Conservation (phyloP, 2,113 vertebrate species). For the Dasyurus viverrinus region DNA sequence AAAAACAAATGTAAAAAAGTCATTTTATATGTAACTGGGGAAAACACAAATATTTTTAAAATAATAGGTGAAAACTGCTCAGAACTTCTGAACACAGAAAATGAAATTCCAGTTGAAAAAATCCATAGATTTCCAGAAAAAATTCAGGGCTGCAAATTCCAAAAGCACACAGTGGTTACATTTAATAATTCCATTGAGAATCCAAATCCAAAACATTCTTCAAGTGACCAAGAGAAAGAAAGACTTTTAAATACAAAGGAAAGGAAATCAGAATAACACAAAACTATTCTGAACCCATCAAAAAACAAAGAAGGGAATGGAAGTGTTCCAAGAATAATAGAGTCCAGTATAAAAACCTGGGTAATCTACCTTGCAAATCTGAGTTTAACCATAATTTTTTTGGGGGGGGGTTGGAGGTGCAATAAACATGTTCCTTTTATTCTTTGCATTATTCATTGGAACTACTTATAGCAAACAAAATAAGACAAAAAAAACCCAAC, state of each 20-base stretch:
- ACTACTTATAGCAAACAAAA: too few relatives aligned
- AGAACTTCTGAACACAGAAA: not conserved
- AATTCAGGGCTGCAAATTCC: not conserved
- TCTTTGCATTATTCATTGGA: too few relatives aligned
- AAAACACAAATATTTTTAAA: not conserved
- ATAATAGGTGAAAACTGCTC: not conserved
- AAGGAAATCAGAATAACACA: not conserved
- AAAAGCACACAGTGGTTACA: not conserved
- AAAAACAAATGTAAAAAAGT: too few relatives aligned
- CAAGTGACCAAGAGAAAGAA: not conserved
- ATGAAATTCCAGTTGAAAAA: not conserved
- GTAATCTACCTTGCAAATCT: not conserved
- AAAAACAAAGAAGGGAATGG: not conserved
- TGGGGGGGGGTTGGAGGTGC: too few relatives aligned
- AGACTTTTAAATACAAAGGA: not conserved
- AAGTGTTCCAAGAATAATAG: not conserved
- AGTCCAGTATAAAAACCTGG: not conserved
- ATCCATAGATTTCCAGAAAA: not conserved
- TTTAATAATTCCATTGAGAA: not conserved
- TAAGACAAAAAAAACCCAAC: too few relatives aligned
- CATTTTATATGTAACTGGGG: too few relatives aligned
- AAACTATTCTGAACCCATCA: not conserved
- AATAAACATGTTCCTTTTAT: too few relatives aligned
- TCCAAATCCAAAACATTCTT: not conserved
- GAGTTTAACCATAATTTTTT: not conserved